phyloP scores from a whole-genome alignment of 2,113 vertebrate species.

The Cisticola juncidis region DNA sequence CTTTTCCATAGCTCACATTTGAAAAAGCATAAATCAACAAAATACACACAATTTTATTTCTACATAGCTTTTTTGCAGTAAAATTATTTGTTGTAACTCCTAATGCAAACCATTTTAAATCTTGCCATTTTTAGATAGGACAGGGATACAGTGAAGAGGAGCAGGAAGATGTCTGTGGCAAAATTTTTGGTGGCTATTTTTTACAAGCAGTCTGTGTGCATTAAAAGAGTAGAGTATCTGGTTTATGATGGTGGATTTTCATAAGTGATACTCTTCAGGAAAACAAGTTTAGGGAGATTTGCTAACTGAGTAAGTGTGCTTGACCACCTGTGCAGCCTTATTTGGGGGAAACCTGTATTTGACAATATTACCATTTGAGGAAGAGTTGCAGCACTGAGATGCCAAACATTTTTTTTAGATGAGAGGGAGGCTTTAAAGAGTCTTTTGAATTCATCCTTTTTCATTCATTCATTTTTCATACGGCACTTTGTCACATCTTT shows the following conservation, averaged over 20 bases:
- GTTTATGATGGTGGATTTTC: background rate
- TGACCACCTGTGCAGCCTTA: background rate
- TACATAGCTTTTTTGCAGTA: background rate
- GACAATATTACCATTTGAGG: background rate
- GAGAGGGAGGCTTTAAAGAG: background rate
- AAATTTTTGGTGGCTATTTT: background rate
- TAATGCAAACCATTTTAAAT: background rate
- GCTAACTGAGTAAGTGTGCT: background rate
- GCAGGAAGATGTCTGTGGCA: background rate
- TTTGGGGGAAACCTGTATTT: background rate
- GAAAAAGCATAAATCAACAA: background rate
- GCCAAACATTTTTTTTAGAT: background rate
- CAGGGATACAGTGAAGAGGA: background rate
- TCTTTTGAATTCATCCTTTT: background rate
- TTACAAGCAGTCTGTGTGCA: background rate
- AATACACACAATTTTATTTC: background rate
- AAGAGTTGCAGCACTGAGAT: background rate
- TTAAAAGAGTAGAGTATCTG: background rate
- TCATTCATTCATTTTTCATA: background rate
- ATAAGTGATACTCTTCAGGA: background rate
- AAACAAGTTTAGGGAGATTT: background rate
- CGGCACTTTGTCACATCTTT: background rate
- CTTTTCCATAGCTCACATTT: background rate
- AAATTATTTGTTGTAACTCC: background rate
- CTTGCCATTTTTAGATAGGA: background rate